Evolutionary conservation across 2,113 vertebrate genomes (phyloP), one percentile per base, ranked within the genome.

Genomic region (Leptosomus discolor): DNA sequence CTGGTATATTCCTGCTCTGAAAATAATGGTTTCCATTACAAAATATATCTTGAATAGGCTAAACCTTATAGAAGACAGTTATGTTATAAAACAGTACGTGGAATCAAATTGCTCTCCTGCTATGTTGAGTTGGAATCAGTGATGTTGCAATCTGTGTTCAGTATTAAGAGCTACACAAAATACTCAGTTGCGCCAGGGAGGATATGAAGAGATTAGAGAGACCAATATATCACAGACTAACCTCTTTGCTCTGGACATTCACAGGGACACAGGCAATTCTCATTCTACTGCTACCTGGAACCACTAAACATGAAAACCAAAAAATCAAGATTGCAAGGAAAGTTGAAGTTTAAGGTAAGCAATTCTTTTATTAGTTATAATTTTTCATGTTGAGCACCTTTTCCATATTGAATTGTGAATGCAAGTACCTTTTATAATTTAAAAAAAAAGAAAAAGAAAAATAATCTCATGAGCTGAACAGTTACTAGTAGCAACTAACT

Each of bases 161-260:
- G 92, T 94, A 95, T 97, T 98, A 97, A 98, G 94, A 94, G 89
- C 93, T 94, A 98, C 94, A 97, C 95, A 57, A 97, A 97, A 64
- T 92, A 95, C 95, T 96, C 87, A 70, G 94, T 92, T 96, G 80
- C 4, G 36, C 85, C 83, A 97, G 93, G 92, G 91, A 97, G 89
- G 98, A 98, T 97, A 97, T 94, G 90, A 97, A 97, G 91, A 97
- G 93, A 97, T 97, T 97, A 93, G 69, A 91, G 95, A 93, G 68
- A 94, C 85, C 83, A 97, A 92, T 94, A 96, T 97, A 97, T 85
- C 94, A 76, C 90, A 92, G 96, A 82, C 92, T 98, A 96, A 97
- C 90, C 87, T 92, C 83, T 88, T 90, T 95, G 54, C 92, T 93
- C 51, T 93, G 87, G 65, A 79, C 41, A 51, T 23, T 90, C 36